Evolutionary conservation across 2,797 vertebrate genomes (phyloP), one percentile per base, ranked within the genome.

Genomic region (Salmo trutta): DNA sequence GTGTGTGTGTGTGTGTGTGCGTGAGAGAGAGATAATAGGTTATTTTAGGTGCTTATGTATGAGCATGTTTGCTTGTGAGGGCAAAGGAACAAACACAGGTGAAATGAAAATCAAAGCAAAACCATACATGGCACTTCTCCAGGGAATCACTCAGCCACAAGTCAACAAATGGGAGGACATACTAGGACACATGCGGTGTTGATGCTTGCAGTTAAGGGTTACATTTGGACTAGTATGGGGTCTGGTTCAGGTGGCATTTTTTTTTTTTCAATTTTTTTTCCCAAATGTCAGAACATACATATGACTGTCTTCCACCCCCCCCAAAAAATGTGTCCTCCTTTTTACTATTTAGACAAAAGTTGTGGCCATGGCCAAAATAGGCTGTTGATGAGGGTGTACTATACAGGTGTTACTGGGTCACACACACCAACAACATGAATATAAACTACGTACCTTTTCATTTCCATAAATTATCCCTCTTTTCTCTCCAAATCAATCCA

Each of bases 51-150:
- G 41, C 10, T 47, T 41, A 19, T 59, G 19, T 19, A n/a, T 59
- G 54, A 59, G 19, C 41, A 2, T 41, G 41, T 41, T 41, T 47
- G 41, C 15, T 19, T 16, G 16, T 64, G n/a, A 24, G 59, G 59
- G 29, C 29, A 17, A 17, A 67, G 27, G 66, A 67, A 67, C 66
- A 36, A 67, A 67, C 66, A 36, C 59, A 64, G 59, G 21, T 64
- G 59, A 64, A 64, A 64, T 12, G 21, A 64, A 64, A 62, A 62
- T 62, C 56, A 62, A 64, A 64, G 59, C 59, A 64, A 64, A 24
- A 64, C 29, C 66, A 17, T 12, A 36, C 15, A 33, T 67, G 66
- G 29, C 29, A 17, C 66, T 67, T 16, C 65, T 33, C 29, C 29
- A 33, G 65, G 59, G 59, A 62, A 24, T 12, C n/a, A 62, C n/a